Conservation (phyloP, 2,888 invertebrate species). For the Limnephilus rhombicus region DNA sequence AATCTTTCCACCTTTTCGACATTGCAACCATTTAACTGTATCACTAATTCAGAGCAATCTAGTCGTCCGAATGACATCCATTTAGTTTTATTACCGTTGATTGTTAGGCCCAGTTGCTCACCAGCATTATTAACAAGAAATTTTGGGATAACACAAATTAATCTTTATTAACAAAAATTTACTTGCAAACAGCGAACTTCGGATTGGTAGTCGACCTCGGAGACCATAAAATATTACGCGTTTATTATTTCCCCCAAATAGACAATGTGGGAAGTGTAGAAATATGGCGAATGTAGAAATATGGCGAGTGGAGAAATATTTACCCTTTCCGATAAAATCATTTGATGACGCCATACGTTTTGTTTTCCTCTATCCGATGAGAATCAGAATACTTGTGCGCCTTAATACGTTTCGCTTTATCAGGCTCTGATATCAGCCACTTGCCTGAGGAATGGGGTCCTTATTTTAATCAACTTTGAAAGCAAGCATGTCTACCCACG, state of each 20-base stretch:
- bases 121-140: too few species aligned
- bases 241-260: not conserved
- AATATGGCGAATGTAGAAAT: not conserved
- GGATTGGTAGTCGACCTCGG: too few species aligned
- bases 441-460: not conserved
- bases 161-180: too few species aligned
- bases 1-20: too few species aligned
- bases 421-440: not conserved
- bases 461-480: not conserved
- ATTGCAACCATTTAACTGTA: too few species aligned
- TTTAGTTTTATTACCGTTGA: too few species aligned
- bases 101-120: too few species aligned
- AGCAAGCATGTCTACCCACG: not conserved
- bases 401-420: not conserved
- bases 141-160: too few species aligned
- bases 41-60: too few species aligned
- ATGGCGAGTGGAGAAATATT: not conserved
- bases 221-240: not conserved
- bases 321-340: not conserved
- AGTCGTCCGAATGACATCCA: too few species aligned
- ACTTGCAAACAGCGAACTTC: too few species aligned
- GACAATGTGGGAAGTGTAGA: not conserved
- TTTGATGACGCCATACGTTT: not conserved
- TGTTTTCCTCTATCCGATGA: not conserved
- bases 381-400: not conserved